Evolutionary conservation across 1,140 invertebrate species (phyloP).

Genomic region (Drusus annulatus): DNA sequence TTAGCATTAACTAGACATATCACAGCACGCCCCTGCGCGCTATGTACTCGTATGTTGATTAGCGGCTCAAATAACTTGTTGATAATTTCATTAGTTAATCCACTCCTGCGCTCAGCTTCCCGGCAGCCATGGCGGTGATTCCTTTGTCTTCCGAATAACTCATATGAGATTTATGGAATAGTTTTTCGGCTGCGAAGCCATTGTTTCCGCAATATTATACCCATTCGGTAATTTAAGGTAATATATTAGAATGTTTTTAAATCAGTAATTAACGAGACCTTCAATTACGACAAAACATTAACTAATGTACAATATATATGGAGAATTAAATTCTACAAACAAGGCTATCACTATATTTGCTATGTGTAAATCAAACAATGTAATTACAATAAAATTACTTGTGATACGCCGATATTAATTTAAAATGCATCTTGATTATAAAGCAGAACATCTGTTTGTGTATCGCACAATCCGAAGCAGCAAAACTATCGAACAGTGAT

Average conservation of each 20-base stretch:
- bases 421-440: too few relatives aligned
- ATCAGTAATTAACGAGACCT: conserved; percentile 20
- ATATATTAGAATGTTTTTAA: background rate
- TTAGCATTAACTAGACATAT: too few relatives aligned
- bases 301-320: conserved; percentile 10
- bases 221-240: too few relatives aligned
- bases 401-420: too few relatives aligned
- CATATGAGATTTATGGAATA: background rate
- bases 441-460: too few relatives aligned
- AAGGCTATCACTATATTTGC: background rate
- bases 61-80: too few relatives aligned
- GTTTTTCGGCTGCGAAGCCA: background rate
- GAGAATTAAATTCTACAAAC: background rate
- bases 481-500: too few relatives aligned
- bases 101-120: background rate
- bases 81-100: background rate
- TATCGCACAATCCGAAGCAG: too few relatives aligned
- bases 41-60: too few relatives aligned
- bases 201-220: background rate
- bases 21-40: too few relatives aligned
- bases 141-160: background rate
- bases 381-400: too few relatives aligned
- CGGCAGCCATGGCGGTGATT: background rate
- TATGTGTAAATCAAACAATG: background rate
- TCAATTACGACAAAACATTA: conserved; percentile 8